Base-by-base conservation (phyloP, 2,888 invertebrate species). In the Pyrrhia umbra region DNA sequence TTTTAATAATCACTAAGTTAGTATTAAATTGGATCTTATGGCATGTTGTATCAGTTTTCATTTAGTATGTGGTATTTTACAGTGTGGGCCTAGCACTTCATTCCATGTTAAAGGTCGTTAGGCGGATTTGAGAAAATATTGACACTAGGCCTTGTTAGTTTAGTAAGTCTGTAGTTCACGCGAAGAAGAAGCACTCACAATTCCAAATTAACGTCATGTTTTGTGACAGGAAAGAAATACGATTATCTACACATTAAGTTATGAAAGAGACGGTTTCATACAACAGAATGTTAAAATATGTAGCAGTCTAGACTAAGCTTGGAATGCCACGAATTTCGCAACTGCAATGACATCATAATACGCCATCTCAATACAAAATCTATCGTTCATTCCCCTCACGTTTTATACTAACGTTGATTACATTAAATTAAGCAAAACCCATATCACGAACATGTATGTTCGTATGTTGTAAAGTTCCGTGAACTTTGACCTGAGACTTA, bases 401-500 rank as follows among this genome's bases (percentile, higher is more conserved):
- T 72, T 60, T 34, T 45, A 70, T 55, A 56, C 43, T 54, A 52
- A 63, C 60, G 77, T 68, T 68, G 58, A 79, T 79, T 68, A 79
- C 66, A 75, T 72, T 67, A 63, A 58, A 72, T 79, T 79, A 77
- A 71, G 68, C 56, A 64, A 71, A n/a, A 61, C 63, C 60, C 55
- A 58, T 62, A 66, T 76, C 54, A 69, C 67, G 64, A 63, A 56
- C 51, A 66, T 59, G 51, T 68, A 68, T 59, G 63, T 59, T 63
- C 56, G 39, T 69, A 71, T 56, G 63, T 55, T 68, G 64, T 57
- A 70, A 70, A 64, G 68, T 58, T 61, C 58, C 49, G 59, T 78
- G 79, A 78, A 68, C 79, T 78, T 63, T 79, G 68, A 71, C 64
- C 67, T 54, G 43, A 25, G 67, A 51, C 57, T 69, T 68, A 18